A percentile compares a stretch with the other conserved stretches of the same genome.
phyloP scores from a whole-genome alignment of 2,797 vertebrate species.

The Artibeus jamaicensis region DNA sequence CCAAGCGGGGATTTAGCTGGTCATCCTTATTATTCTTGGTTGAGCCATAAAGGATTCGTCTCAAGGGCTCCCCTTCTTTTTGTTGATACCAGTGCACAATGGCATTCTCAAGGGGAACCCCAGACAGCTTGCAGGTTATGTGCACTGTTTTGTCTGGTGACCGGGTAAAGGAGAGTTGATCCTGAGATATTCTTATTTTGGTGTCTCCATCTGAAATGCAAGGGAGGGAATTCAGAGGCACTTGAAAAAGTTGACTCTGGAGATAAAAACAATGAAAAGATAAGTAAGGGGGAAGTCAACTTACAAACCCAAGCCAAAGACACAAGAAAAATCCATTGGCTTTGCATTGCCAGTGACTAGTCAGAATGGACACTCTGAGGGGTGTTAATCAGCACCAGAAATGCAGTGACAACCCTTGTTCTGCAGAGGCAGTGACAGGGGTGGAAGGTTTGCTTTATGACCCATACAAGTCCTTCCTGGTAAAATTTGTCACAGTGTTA shows the following conservation, averaged over 20 bases:
- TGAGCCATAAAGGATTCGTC: conserved; percentile 42
- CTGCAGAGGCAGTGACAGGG: neutral
- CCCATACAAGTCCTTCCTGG: neutral
- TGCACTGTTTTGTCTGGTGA: neutral
- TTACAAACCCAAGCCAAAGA: conserved; percentile 4
- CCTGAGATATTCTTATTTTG: neutral
- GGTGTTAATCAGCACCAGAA: neutral
- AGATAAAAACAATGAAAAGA: neutral
- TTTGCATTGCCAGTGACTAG: neutral
- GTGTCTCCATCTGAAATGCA: conserved; percentile 37
- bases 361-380: neutral
- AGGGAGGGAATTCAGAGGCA: neutral
- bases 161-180: neutral
- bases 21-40: neutral
- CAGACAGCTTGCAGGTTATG: neutral
- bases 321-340: neutral
- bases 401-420: neutral
- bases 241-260: neutral
- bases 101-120: neutral
- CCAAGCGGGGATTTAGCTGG: neutral
- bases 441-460: neutral
- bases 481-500: neutral
- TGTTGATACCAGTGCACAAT: conserved; percentile 70
- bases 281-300: neutral
- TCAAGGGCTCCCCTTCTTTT: conserved; percentile 52